Evolutionary conservation across 2,113 vertebrate species (phyloP).

Genomic region (Poecile atricapillus): DNA sequence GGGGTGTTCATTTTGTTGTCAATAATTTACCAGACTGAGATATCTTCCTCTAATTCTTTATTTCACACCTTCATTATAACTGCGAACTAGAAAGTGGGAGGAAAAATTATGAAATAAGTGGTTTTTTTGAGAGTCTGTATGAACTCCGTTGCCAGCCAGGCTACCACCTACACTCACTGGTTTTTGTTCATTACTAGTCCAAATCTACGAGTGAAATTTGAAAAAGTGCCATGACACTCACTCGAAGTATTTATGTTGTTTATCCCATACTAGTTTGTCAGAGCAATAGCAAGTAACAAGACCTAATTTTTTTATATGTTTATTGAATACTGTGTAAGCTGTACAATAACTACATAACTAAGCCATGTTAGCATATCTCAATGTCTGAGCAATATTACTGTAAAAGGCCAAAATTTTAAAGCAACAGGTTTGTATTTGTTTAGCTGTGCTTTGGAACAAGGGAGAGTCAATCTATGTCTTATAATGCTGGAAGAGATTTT

Average conservation of each 20-base stretch:
- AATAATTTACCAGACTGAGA: not conserved
- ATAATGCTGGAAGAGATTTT: not conserved
- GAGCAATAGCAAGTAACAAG: not conserved
- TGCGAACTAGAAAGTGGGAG: not conserved
- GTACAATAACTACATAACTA: too few species aligned
- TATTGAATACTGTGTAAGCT: not conserved
- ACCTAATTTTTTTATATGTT: not conserved
- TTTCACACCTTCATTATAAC: not conserved
- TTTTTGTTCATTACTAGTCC: not conserved
- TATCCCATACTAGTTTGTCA: not conserved
- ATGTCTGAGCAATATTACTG: not conserved
- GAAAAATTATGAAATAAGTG: not conserved
- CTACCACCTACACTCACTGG: rapidly evolving
- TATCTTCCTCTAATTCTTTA: not conserved
- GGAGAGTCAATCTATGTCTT: not conserved
- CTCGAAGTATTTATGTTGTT: not conserved
- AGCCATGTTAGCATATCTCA: not conserved
- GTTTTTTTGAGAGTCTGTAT: not conserved
- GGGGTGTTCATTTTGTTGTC: not conserved
- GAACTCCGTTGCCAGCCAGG: not conserved
- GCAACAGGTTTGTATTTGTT: not conserved
- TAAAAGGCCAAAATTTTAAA: not conserved
- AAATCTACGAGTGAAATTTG: not conserved
- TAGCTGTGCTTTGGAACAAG: not conserved
- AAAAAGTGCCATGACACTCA: not conserved